Evolutionary conservation across 2,797 vertebrate species (phyloP), one percentile per base, ranked within the genome.

Genomic region (Cynodonichthys magdalenae): DNA sequence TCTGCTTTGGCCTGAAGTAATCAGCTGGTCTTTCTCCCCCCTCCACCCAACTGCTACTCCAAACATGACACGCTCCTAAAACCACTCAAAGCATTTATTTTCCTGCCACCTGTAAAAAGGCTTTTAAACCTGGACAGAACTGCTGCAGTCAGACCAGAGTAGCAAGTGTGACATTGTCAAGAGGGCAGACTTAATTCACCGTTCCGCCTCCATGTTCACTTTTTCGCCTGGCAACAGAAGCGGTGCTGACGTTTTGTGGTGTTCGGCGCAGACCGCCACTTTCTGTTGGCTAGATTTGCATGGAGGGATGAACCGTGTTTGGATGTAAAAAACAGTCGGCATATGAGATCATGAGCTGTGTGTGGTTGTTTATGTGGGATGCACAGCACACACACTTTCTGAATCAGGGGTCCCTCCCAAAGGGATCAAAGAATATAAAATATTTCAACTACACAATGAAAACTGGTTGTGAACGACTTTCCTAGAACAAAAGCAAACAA

Each of bases 221-320:
- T 85, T 90, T 92, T 84, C 77, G 74, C 93, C 92, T 69, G 72
- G 93, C 92, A 93, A 94, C 92, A 92, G 88, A 8, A 79, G 82
- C 79, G 70, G 75, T 59, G 10, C 84, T 87, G 83, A 90, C 82
- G 89, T 87, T 77, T 8, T 77, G 59, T 42, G 76, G 77, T 65
- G 57, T 79, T 87, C 71, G 58, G 77, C 63, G 55, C 56, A 62
- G 73, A 66, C 75, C 58, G 49, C 78, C 88, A 82, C 79, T 92
- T 89, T 84, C 87, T 86, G 90, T 91, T 93, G 90, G 88, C 86
- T 84, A 55, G 66, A 73, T 74, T 67, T 72, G 71, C 67, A 70
- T 29, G 24, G 62, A 85, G 74, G 75, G 66, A 79, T 59, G 61
- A 82, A 63, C 68, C 18, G 0, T 69, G 71, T 74, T 74, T 70